A percentile compares a stretch with the other conserved stretches of the same genome.
Evolutionary conservation across 2,888 invertebrate genomes (phyloP).

Genomic region (Meloe dianella): DNA sequence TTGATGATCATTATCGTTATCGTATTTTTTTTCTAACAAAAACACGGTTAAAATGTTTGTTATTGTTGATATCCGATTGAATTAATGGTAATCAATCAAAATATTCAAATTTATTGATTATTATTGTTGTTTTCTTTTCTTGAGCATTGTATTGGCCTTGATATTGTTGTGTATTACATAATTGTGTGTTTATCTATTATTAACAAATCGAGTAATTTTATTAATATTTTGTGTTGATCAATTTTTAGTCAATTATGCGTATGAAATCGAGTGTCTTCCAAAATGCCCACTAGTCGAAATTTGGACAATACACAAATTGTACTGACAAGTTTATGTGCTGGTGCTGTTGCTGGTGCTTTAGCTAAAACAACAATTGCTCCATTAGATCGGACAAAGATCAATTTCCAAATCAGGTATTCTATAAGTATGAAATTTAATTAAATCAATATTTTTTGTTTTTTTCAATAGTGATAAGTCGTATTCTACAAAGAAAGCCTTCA

Average conservation of each 20-base stretch:
- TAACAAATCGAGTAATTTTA: no score
- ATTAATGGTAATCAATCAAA: no score
- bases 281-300: slow-evolving; percentile 32
- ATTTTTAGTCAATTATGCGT: slow-evolving; percentile 36
- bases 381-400: slow-evolving; percentile 96
- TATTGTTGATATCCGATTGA: no score
- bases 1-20: no score
- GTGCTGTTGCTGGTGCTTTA: slow-evolving; percentile 91
- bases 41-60: no score
- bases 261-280: slow-evolving; percentile 31
- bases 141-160: no score
- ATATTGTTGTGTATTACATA: no score
- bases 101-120: no score
- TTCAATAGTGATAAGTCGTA: slow-evolving; percentile 74
- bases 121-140: no score
- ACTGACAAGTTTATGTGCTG: slow-evolving; percentile 84
- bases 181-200: neutral
- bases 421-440: neutral
- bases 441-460: no score
- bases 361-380: slow-evolving; percentile 98
- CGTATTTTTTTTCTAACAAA: no score
- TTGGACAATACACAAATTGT: slow-evolving; percentile 68
- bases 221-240: neutral
- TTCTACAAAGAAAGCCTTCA: slow-evolving; percentile 72
- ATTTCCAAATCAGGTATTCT: slow-evolving; percentile 89